phyloP scores from a whole-genome alignment of 1,140 invertebrate species.

The Brachionus sp. region DNA sequence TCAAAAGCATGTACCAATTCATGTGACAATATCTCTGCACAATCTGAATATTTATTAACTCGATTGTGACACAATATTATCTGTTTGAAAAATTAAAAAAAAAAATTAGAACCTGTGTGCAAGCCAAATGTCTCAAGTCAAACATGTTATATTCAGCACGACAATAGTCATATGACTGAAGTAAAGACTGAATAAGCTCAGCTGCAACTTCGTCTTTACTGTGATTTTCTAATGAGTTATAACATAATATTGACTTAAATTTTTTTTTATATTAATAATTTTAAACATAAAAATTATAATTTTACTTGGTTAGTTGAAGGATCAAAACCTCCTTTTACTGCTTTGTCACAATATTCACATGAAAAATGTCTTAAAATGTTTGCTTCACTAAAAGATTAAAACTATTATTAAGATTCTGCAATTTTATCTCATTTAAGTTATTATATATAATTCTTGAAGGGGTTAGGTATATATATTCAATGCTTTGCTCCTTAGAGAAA shows the following conservation, averaged over 20 bases:
- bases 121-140: slow-evolving; percentile 44
- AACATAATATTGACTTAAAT: slow-evolving; percentile 63
- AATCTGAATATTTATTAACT: slow-evolving; percentile 47
- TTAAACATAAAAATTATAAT: slow-evolving; percentile 58
- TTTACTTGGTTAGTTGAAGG: slow-evolving; percentile 83
- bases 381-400: slow-evolving; percentile 29
- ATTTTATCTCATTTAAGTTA: too few relatives aligned
- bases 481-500: too few relatives aligned
- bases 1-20: slow-evolving; percentile 97
- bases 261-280: slow-evolving; percentile 59
- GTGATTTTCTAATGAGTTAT: slow-evolving; percentile 39
- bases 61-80: slow-evolving; percentile 46
- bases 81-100: slow-evolving; percentile 15
- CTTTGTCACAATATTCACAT: slow-evolving; percentile 79
- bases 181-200: neutral
- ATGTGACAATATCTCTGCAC: slow-evolving; percentile 71
- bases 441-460: too few relatives aligned
- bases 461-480: too few relatives aligned
- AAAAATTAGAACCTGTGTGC: slow-evolving; percentile 43
- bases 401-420: neutral
- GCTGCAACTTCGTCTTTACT: slow-evolving; percentile 5
- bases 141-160: slow-evolving; percentile 30
- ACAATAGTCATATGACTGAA: slow-evolving; percentile 46
- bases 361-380: slow-evolving; percentile 69
- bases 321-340: slow-evolving; percentile 86